These are phyloP conservation scores for Danio aesculapii DNA, from an alignment of 2,797 vertebrate genomes.

Conservation along the genomic window DNA sequence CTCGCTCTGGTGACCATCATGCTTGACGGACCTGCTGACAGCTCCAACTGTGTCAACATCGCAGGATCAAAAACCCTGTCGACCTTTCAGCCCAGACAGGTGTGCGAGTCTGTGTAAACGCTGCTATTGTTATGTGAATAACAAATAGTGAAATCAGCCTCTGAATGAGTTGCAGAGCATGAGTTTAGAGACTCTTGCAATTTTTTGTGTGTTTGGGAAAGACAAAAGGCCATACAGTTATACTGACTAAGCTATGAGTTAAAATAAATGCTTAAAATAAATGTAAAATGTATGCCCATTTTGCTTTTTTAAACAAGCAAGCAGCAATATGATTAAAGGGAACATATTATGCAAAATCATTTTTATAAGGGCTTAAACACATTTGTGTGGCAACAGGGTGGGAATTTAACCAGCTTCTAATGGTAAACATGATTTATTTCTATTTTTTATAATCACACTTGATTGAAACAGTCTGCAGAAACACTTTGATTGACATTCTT, in stretches of 20 bases:
- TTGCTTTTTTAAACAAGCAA: not conserved
- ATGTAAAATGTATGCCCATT: too few relatives aligned
- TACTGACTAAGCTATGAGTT: not conserved
- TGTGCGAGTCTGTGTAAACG: slow-evolving; percentile 36
- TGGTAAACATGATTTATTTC: too few relatives aligned
- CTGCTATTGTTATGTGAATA: slow-evolving; percentile 22
- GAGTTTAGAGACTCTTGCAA: not conserved
- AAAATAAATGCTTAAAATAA: too few relatives aligned
- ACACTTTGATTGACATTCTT: too few relatives aligned
- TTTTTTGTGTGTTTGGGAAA: too few relatives aligned
- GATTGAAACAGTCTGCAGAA: too few relatives aligned
- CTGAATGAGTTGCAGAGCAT: slow-evolving; percentile 19
- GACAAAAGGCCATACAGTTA: not conserved
- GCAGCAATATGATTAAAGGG: too few relatives aligned
- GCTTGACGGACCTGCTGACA: slow-evolving; percentile 5
- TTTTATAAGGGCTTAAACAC: too few relatives aligned
- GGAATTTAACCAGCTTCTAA: too few relatives aligned
- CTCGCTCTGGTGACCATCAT: slow-evolving; percentile 28
- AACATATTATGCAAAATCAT: too few relatives aligned
- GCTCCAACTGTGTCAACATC: slow-evolving; percentile 24
- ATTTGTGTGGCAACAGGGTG: too few relatives aligned
- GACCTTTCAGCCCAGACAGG: slow-evolving; percentile 21
- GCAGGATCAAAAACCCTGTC: slow-evolving; percentile 4
- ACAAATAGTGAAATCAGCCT: slow-evolving; percentile 17
- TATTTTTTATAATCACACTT: too few relatives aligned